Base-by-base conservation (phyloP, 1,140 invertebrate genomes). In the Lethrus apterus region DNA sequence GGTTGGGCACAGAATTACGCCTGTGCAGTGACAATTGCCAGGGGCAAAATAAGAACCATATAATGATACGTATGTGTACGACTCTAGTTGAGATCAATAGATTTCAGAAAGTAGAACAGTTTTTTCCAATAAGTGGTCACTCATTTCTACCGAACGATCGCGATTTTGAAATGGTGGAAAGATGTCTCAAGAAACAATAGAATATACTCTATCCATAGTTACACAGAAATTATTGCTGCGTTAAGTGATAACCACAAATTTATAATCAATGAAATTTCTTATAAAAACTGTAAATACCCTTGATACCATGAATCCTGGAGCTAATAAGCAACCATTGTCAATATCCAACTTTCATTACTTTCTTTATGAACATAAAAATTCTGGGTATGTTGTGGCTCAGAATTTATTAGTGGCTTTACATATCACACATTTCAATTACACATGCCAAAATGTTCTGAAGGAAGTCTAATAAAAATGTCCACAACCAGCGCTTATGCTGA, bases 141-240 rank as follows among this genome's bases (percentile, higher is more conserved):
- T 59, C 55, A 17, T 66, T 62, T 49, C 46, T 64, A 10, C 58
- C 50, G 1, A 59, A 57, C 35, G 63, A 66, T 40, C 32, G 59
- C 15, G 51, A 59, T 29, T 65, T 64, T 56, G 19, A 19, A 18
- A 13, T 38, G n/a, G 13, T 15, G n/a, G 2, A 38, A 38, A 38
- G 17, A 38, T 15, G n/a, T 11, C 21, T 38, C 17, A 18, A 10
- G 19, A 11, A 38, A 38, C 9, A 19, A 38, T 38, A 38, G 19
- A 18, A 38, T 38, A 15, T 38, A 15, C 19, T 19, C 35, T 1
- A 18, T 38, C 21, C 23, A 38, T n/a, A 10, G 21, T 10, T 38
- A 38, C 2, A 38, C 35, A 19, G 35, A 38, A 38, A 1, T 38
- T 3, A 18, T 38, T 19, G 19, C 21, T 5, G 5, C 17, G 21